Percentiles rank a stretch among this genome's conserved stretches.
Evolutionary conservation across 2,113 vertebrate genomes (phyloP).

Genomic region (Uropsilus gracilis): DNA sequence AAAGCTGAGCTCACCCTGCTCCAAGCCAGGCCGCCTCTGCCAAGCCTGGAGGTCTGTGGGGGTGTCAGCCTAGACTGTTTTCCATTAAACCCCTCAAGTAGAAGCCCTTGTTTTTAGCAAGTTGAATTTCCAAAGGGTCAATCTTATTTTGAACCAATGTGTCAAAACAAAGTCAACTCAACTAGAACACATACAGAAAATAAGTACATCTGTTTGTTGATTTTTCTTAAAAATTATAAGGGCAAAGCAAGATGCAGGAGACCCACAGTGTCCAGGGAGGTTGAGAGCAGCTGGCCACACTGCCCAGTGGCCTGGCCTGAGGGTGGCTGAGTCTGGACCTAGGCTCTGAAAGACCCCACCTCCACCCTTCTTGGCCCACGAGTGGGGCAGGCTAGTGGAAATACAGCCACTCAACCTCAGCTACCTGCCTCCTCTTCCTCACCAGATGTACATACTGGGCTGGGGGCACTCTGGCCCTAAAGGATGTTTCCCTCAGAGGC

Average conservation of each 20-base stretch:
- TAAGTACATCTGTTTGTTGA: slow-evolving; percentile 27
- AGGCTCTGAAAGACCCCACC: too few relatives aligned
- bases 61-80: slow-evolving; percentile 12
- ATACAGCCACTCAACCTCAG: background rate
- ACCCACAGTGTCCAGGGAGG: background rate
- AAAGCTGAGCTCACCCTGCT: background rate
- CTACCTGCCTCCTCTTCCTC: background rate
- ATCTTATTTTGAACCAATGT: slow-evolving; percentile 40
- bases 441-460: rapidly evolving
- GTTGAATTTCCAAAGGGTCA: slow-evolving; percentile 55
- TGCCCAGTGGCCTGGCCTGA: background rate
- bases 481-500: background rate
- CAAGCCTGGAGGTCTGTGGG: background rate
- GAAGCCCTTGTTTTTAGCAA: background rate
- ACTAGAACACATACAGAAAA: slow-evolving; percentile 38
- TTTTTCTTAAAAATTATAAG: slow-evolving; percentile 12
- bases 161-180: slow-evolving; percentile 66
- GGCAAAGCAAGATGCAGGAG: background rate
- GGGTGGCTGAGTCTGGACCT: background rate
- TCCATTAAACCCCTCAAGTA: slow-evolving; percentile 21
- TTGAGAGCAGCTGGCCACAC: background rate
- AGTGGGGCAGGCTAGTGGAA: background rate
- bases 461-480: rapidly evolving
- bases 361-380: background rate
- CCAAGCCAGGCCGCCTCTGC: background rate